Evolutionary conservation across 1,140 invertebrate genomes (phyloP).

Genomic region (Magallana gigas): DNA sequence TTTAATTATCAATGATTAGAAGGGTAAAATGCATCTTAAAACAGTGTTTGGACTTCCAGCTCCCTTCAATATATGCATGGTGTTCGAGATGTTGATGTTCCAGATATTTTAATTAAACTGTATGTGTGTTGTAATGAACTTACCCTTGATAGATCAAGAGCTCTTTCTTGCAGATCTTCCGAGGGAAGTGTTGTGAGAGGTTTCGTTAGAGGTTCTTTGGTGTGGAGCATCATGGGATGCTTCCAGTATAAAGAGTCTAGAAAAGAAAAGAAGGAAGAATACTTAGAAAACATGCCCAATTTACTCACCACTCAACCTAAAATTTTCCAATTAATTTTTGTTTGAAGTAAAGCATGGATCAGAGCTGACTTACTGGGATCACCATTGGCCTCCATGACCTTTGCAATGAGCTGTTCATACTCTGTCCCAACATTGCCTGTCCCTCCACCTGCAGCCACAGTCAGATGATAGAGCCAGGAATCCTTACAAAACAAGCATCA

Average conservation of each 20-base stretch:
- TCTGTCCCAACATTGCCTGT: conserved; percentile 92
- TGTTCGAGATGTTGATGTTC: not conserved
- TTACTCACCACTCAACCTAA: not conserved
- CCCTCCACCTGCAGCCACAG: conserved; percentile 94
- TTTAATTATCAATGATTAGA: too few relatives aligned
- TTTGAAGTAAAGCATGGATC: not conserved
- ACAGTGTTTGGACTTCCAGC: not conserved
- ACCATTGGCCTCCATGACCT: conserved; percentile 96
- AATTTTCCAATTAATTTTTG: not conserved
- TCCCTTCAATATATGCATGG: not conserved
- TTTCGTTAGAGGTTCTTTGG: conserved; percentile 91
- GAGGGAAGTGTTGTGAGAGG: conserved; percentile 92
- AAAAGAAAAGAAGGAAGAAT: conserved; percentile 45
- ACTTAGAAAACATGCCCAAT: not conserved
- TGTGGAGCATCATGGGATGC: conserved; percentile 93
- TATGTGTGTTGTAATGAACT: not conserved
- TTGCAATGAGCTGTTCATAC: conserved; percentile 95
- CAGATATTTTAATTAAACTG: too few relatives aligned
- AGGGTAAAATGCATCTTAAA: conserved; percentile 20
- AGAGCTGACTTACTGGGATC: conserved; percentile 87
- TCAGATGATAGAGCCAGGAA: conserved; percentile 96
- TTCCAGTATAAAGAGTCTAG: conserved; percentile 94
- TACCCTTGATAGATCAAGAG: conserved; percentile 96
- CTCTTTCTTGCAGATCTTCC: conserved; percentile 91
- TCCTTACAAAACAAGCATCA: conserved; percentile 81